These are phyloP conservation scores for Heloderma charlesbogerti DNA, from an alignment of 2,113 vertebrate genomes.

Conservation along the genomic window DNA sequence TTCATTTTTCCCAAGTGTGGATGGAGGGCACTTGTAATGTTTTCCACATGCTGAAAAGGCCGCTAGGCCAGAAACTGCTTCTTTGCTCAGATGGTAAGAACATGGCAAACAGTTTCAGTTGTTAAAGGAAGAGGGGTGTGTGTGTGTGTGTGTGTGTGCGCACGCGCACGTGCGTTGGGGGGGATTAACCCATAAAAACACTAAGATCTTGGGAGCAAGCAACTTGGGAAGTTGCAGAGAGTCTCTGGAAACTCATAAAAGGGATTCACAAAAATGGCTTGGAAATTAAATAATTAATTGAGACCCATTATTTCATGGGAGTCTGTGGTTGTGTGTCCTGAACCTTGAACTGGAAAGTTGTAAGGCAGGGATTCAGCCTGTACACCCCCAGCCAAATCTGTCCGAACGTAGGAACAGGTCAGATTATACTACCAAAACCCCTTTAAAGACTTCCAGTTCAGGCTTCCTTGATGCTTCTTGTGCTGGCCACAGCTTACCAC, in stretches of 20 bases:
- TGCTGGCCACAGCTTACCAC: neutral
- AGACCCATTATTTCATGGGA: neutral
- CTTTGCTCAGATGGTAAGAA: neutral
- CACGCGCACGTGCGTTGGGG: too few species aligned
- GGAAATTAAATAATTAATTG: neutral
- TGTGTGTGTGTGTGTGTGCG: too few species aligned
- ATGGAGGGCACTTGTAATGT: neutral
- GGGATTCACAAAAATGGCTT: neutral
- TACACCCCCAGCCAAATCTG: neutral
- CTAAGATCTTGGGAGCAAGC: neutral
- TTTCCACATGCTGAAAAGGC: neutral
- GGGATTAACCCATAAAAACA: neutral
- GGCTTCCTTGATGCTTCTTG: neutral
- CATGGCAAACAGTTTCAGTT: neutral
- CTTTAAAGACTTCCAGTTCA: neutral
- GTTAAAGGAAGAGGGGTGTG: neutral
- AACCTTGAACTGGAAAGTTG: neutral
- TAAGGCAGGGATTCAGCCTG: neutral
- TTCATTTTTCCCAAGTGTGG: neutral
- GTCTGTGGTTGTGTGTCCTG: neutral
- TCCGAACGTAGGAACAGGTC: neutral
- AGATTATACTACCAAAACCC: neutral
- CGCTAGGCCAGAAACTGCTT: neutral
- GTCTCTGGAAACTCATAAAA: neutral
- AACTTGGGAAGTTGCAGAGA: neutral